Base-by-base conservation (phyloP, 2,888 invertebrate genomes). In the Sphinx pinastri region DNA sequence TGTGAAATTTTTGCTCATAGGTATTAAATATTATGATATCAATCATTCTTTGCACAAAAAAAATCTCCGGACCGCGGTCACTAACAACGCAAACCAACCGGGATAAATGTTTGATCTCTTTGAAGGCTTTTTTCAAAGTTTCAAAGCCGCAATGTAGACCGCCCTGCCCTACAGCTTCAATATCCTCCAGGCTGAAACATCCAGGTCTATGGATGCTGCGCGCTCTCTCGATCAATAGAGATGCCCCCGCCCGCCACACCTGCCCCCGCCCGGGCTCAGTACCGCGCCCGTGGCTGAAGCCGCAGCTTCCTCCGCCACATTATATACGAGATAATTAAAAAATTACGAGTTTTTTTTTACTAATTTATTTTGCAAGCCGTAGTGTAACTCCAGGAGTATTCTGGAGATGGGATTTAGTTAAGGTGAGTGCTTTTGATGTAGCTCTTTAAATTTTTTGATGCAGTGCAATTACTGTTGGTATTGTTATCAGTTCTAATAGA, bases 161-260 rank as follows among this genome's bases (percentile, higher is more conserved):
- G 55, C 59, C 70, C 73, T 54, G 8, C 55, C 68, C 68, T 70
- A 60, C 67, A 66, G 31, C 72, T 73, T 58, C 54, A 70, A 12
- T 70, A 70, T 73, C 73, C 71, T 69, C 70, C 71, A 77, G 73
- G 70, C 76, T 74, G 69, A 71, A 72, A 77, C 76, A 73, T 74
- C 79, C 76, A 76, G 79, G 75, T 71, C 74, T 75, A 76, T 75
- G 85, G 91, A 92, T 88, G 89, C 91, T 92, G 91, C 91, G 91
- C 91, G 83, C 71, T 82, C 77, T 79, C 74, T 69, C 80, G 89
- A 92, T 92, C 91, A 84, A 92, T 92, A 88, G 76, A 80, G 79
- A 78, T 74, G 70, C 74, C 74, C 71, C 76, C 74, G 75, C 73
- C 73, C 78, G 75, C 69, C 74, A 60, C 60, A 73, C 74, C 68